These are phyloP conservation scores for Malurus leucopterus DNA, from an alignment of 2,797 vertebrate genomes.

Conservation along the genomic window DNA sequence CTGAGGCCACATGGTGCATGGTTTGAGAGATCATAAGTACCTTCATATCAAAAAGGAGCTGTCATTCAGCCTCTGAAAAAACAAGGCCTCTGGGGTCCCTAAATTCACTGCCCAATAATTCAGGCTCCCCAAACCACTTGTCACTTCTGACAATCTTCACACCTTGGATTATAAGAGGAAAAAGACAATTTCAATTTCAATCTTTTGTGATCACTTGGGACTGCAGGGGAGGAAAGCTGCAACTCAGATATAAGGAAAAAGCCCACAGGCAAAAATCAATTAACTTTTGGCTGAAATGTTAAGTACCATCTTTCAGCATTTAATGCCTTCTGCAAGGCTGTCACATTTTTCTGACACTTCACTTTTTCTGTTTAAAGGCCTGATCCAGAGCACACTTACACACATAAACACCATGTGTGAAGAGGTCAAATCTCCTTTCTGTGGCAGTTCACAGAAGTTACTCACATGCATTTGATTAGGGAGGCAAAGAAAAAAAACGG, in stretches of 20 bases:
- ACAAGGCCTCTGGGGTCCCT: background rate
- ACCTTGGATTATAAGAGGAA: background rate
- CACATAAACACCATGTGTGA: background rate
- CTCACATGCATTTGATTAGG: background rate
- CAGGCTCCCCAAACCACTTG: background rate
- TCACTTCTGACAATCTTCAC: slow-evolving; percentile 30
- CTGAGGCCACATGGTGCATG: background rate
- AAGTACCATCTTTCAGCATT: slow-evolving; percentile 30
- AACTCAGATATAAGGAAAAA: background rate
- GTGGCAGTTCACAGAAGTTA: background rate
- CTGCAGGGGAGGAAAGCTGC: background rate
- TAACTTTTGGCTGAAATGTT: slow-evolving; percentile 36
- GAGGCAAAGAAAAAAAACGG: background rate
- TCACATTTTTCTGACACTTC: slow-evolving; percentile 29
- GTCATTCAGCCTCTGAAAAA: background rate
- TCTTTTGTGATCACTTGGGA: background rate
- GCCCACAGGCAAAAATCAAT: slow-evolving; percentile 39
- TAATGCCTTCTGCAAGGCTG: slow-evolving; percentile 10
- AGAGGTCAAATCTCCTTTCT: background rate
- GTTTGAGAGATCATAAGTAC: background rate
- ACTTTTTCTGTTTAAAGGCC: background rate
- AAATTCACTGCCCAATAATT: slow-evolving; percentile 5
- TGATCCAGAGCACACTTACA: background rate
- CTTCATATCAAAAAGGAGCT: background rate
- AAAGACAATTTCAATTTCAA: background rate